Evolutionary conservation across 2,888 invertebrate species (phyloP).

Genomic region (Parnassius mnemosyne): DNA sequence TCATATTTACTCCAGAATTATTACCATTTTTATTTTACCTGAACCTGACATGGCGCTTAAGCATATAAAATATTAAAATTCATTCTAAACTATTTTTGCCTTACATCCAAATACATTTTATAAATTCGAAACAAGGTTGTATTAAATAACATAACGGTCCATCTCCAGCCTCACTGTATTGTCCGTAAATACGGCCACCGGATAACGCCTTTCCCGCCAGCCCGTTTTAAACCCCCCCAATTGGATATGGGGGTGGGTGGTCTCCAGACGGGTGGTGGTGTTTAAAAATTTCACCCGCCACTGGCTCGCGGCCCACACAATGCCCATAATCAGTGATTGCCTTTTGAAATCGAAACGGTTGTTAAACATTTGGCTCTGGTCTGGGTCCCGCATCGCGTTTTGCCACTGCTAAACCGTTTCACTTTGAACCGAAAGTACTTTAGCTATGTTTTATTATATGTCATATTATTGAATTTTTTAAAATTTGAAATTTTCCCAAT

Average conservation of each 20-base stretch:
- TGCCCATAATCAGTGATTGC: conserved; percentile 75
- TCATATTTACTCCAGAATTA: too few relatives aligned
- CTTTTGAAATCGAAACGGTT: conserved; percentile 78
- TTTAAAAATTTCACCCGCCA: conserved; percentile 78
- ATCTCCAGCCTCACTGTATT: conserved; percentile 11
- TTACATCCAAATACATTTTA: neutral
- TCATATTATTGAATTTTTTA: too few relatives aligned
- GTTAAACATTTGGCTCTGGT: conserved; percentile 53
- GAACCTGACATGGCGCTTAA: too few relatives aligned
- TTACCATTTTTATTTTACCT: too few relatives aligned
- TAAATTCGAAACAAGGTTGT: conserved; percentile 6
- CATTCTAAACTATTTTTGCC: neutral
- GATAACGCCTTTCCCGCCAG: conserved; percentile 30
- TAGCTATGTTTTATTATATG: neutral
- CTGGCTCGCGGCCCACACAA: conserved; percentile 59
- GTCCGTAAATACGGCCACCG: conserved; percentile 21
- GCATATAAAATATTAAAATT: too few relatives aligned
- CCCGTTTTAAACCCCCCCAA: conserved; percentile 35
- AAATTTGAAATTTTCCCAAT: too few relatives aligned
- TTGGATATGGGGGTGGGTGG: conserved; percentile 31
- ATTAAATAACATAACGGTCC: conserved; percentile 18
- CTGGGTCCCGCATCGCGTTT: conserved; percentile 30
- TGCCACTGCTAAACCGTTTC: conserved; percentile 29
- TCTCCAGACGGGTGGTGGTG: conserved; percentile 57
- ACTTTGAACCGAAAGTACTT: conserved; percentile 17